A percentile compares a stretch with the other conserved stretches of the same genome.
phyloP scores from a whole-genome alignment of 2,888 invertebrate species.

The Lasioglossum pauxillum region DNA sequence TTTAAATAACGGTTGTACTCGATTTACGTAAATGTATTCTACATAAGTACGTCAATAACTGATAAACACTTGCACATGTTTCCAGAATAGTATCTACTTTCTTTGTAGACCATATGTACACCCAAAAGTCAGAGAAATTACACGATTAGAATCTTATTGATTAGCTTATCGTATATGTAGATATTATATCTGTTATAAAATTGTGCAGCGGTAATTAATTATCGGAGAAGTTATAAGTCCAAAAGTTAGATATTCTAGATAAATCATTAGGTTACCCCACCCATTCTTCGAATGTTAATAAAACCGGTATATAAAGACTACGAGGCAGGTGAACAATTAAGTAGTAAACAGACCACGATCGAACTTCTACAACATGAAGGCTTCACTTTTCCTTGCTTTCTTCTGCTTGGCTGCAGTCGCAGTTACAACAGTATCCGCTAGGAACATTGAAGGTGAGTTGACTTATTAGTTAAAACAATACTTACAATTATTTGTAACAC shows the following conservation, averaged over 20 bases:
- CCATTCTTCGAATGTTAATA: background rate
- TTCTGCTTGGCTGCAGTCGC: constrained; percentile 42
- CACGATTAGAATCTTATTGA: background rate
- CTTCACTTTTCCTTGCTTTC: constrained; percentile 48
- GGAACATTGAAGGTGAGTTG: constrained; percentile 2
- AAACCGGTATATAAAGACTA: background rate
- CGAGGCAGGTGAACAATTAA: background rate
- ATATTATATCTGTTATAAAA: too few species aligned
- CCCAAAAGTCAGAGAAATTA: background rate
- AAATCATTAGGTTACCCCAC: background rate
- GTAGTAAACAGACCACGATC: background rate
- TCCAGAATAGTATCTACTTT: too few species aligned
- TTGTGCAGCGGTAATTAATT: too few species aligned
- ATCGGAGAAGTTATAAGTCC: too few species aligned
- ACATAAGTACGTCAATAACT: too few species aligned
- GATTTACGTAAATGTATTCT: too few species aligned
- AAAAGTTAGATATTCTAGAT: background rate
- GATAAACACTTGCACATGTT: too few species aligned
- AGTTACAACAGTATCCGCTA: constrained; percentile 23
- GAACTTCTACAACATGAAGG: background rate
- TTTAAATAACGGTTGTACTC: too few species aligned
- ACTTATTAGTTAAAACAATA: background rate
- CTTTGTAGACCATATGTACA: too few species aligned
- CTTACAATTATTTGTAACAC: background rate
- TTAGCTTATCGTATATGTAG: background rate